Evolutionary conservation across 2,113 vertebrate genomes (phyloP), one percentile per base, ranked within the genome.

Genomic region (Chaetorhynchus papuensis): DNA sequence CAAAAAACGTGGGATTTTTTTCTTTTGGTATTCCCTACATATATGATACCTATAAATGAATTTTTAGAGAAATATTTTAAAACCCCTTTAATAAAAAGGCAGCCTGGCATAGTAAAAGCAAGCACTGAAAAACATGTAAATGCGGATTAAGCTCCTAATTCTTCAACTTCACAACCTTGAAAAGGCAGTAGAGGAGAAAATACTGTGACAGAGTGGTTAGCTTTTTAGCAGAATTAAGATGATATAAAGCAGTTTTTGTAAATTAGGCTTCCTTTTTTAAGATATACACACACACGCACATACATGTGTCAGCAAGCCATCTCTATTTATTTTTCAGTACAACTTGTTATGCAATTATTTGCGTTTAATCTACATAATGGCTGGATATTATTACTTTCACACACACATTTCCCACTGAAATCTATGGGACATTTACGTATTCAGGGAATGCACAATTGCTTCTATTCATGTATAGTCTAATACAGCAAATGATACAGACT

Each of bases 291-390:
- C 60, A 63, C 37, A 70, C 1, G 4, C 19, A 64, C 33, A 45
- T 49, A 50, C 41, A 60, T 18, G 37, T 79, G 72, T 64, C 89
- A 94, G 52, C 81, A 96, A 90, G 70, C 65, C 81, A 75, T 72
- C 79, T 92, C 88, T 93, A 91, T 93, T 97, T 93, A 79, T 97
- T 97, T 96, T 91, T 63, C 95, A 94, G 85, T 92, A 95, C 59
- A 96, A 88, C 41, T 91, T 93, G 63, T 96, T 91, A 68, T 95
- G 79, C 85, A 97, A 95, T 97, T 97, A 96, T 95, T 97, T 91
- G 84, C 21, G 68, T 91, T 91, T 82, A 95, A 84, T 87, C 65
- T 94, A 64, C 56, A 69, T 84, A 91, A 94, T 57, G 53, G 45
- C n/a, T 94, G 78, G 61, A 79, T 95, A 74, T 89, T 87, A 84